A percentile compares a stretch with the other conserved stretches of the same genome.
phyloP scores from a whole-genome alignment of 2,888 invertebrate species.

The Thymelicus sylvestris region DNA sequence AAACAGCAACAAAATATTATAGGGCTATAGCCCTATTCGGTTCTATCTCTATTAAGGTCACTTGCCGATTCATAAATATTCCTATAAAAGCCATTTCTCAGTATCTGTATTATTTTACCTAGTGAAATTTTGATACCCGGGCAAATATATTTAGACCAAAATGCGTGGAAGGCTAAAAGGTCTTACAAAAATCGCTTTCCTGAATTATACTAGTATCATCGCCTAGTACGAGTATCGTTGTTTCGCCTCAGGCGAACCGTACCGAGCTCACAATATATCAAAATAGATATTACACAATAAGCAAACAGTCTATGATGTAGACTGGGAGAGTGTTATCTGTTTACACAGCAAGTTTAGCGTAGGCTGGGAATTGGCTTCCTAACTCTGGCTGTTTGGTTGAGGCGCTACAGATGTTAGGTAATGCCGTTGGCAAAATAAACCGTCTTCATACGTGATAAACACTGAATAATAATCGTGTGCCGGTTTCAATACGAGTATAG shows the following conservation, averaged over 20 bases:
- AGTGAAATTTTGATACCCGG: too few species aligned
- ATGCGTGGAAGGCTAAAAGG: too few species aligned
- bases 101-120: too few species aligned
- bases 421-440: neutral
- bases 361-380: neutral
- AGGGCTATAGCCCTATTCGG: too few species aligned
- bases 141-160: too few species aligned
- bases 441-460: neutral
- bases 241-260: neutral
- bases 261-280: neutral
- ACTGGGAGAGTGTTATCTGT: conserved; percentile 5
- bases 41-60: too few species aligned
- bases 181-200: too few species aligned
- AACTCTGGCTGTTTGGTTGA: neutral
- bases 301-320: conserved; percentile 4
- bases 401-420: neutral
- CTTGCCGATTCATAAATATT: too few species aligned
- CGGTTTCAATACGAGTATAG: too few species aligned
- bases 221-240: neutral
- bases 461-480: neutral
- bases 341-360: neutral
- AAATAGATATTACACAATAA: neutral
- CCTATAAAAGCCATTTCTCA: too few species aligned
- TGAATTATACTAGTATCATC: too few species aligned
- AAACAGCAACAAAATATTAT: too few species aligned